Conservation (phyloP, 2,113 vertebrate genomes). For the Callopanchax toddi region DNA sequence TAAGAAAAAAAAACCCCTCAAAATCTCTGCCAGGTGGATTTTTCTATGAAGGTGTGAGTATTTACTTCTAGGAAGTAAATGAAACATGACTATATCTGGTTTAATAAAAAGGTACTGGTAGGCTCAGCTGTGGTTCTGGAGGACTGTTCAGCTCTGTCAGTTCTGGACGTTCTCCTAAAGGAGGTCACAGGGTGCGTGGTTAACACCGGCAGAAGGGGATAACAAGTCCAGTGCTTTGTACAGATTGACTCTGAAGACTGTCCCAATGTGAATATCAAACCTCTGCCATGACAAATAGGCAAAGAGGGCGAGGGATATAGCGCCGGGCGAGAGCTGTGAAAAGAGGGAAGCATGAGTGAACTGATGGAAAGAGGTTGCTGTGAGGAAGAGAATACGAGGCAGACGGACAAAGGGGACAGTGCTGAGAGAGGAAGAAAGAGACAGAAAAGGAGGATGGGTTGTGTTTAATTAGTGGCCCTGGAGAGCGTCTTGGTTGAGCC, state of each 20-base stretch:
- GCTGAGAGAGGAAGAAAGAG: constrained; percentile 36
- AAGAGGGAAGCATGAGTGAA: constrained; percentile 33
- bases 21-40: constrained; percentile 39
- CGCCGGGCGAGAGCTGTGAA: constrained; percentile 42
- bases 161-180: constrained; percentile 67
- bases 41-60: constrained; percentile 14
- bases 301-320: constrained; percentile 53
- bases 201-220: constrained; percentile 66
- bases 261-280: constrained; percentile 73
- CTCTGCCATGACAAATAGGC: constrained; percentile 66
- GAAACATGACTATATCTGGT: constrained; percentile 35
- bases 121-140: constrained; percentile 49
- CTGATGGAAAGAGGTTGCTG: constrained; percentile 63
- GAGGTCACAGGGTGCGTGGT: constrained; percentile 61
- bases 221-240: constrained; percentile 69
- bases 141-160: constrained; percentile 66
- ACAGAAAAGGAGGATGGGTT: constrained; percentile 55
- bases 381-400: constrained; percentile 25
- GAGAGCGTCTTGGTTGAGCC: constrained; percentile 73
- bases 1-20: not conserved
- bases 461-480: constrained; percentile 80
- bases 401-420: constrained; percentile 64
- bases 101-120: constrained; percentile 62
- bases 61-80: constrained; percentile 37
- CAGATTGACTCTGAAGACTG: constrained; percentile 71